phyloP scores from a whole-genome alignment of 2,113 vertebrate species.

The Pomatostomus ruficeps region DNA sequence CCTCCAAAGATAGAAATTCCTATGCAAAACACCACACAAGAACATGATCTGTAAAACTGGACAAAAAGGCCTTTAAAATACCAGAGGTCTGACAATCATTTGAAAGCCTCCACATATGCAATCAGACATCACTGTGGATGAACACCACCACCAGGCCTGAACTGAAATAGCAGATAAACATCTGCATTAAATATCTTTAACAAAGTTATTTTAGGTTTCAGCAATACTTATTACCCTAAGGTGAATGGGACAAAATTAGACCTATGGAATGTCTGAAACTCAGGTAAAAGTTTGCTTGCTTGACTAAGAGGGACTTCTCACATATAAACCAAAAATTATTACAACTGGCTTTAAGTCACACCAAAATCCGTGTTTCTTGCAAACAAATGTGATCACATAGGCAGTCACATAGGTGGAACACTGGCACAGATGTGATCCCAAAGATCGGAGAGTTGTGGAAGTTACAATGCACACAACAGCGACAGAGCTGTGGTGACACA shows the following conservation, averaged over 20 bases:
- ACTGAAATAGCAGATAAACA: not conserved
- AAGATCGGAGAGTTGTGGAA: not conserved
- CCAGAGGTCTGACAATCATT: not conserved
- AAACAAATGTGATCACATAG: not conserved
- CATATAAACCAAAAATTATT: not conserved
- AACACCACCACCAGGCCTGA: not conserved
- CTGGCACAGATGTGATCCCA: not conserved
- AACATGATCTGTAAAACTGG: not conserved
- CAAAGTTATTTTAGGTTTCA: not conserved
- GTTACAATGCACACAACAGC: accelerated
- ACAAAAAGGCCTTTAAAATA: not conserved
- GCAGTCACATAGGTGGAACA: not conserved
- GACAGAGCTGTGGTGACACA: not conserved
- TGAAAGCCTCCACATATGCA: not conserved
- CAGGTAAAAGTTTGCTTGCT: not conserved
- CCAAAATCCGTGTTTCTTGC: not conserved
- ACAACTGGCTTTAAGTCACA: not conserved
- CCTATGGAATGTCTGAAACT: not conserved
- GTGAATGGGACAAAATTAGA: not conserved
- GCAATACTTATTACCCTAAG: not conserved
- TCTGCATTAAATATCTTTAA: not conserved
- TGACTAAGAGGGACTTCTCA: not conserved
- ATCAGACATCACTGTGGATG: not conserved
- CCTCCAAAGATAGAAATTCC: not conserved
- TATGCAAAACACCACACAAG: not conserved